phyloP scores from a whole-genome alignment of 2,888 invertebrate species.

The Sialis fuliginosa region DNA sequence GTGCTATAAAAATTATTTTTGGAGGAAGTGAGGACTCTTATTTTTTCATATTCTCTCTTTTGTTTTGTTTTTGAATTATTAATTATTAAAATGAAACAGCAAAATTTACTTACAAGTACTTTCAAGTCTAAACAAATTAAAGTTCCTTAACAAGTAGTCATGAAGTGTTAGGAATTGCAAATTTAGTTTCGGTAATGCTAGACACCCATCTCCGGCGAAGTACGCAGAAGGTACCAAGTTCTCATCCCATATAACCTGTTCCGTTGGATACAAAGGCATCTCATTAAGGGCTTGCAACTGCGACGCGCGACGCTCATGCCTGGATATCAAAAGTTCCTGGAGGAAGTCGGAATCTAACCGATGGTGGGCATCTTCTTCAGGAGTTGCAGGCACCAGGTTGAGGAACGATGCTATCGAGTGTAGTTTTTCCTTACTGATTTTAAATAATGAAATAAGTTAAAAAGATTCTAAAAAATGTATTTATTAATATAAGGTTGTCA shows the following conservation, averaged over 20 bases:
- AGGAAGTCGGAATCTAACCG: conserved; percentile 66
- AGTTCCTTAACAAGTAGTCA: conserved; percentile 93
- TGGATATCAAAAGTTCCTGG: conserved; percentile 65
- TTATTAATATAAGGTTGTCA: too few relatives aligned
- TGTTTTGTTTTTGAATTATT: not conserved
- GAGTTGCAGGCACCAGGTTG: conserved; percentile 60
- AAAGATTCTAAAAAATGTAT: too few relatives aligned
- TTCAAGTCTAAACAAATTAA: conserved; percentile 91
- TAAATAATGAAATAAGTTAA: conserved; percentile 8
- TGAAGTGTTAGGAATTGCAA: conserved; percentile 95
- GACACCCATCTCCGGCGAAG: conserved; percentile 86
- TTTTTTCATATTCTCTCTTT: too few relatives aligned
- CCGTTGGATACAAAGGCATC: conserved; percentile 97
- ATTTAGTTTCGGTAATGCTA: conserved; percentile 94
- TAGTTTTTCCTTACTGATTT: conserved; percentile 52
- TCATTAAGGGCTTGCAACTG: conserved; percentile 90
- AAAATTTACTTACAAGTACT: conserved; percentile 67
- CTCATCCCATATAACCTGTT: conserved; percentile 97
- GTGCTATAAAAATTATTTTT: not conserved
- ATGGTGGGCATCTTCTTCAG: conserved; percentile 39
- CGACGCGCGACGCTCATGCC: conserved; percentile 77
- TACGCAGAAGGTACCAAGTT: conserved; percentile 96
- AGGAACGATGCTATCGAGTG: conserved; percentile 74
- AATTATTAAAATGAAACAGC: not conserved
- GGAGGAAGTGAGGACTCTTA: too few relatives aligned